Evolutionary conservation across 1,140 invertebrate species (phyloP).

Genomic region (Octopus sinensis): DNA sequence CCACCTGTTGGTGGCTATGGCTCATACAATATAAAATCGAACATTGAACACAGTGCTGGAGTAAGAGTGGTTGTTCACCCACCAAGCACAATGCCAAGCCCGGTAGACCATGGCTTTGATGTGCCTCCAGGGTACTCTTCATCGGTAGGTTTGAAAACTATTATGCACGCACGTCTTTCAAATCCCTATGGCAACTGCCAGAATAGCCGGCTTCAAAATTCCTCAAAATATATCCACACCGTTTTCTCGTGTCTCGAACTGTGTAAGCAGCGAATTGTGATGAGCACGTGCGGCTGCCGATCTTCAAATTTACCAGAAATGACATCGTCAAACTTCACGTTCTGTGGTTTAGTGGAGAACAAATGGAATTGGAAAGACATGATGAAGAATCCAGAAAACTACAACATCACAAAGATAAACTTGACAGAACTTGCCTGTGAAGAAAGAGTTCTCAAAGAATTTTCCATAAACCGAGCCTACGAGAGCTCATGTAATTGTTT

Average conservation of each 20-base stretch:
- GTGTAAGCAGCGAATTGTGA: conserved; percentile 47
- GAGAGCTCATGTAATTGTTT: conserved; percentile 44
- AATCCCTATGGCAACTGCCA: conserved; percentile 51
- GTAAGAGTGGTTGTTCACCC: conserved; percentile 56
- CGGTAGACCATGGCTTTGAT: conserved; percentile 52
- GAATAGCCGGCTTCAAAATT: conserved; percentile 27
- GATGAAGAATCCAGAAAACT: conserved; percentile 14
- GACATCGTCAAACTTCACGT: conserved; percentile 27
- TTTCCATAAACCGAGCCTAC: conserved; percentile 45
- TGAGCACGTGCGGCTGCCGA: conserved; percentile 41
- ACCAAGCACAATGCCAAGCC: conserved; percentile 56
- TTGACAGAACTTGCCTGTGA: conserved; percentile 39
- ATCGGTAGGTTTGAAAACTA: conserved; percentile 47
- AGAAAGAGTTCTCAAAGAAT: conserved; percentile 34
- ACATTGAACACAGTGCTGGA: conserved; percentile 51
- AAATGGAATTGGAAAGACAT: conserved; percentile 29
- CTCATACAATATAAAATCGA: conserved; percentile 46
- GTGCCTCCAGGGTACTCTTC: conserved; percentile 52
- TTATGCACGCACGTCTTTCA: conserved; percentile 39
- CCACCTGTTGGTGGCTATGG: conserved; percentile 44
- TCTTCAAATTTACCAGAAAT: conserved; percentile 40
- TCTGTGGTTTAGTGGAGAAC: conserved; percentile 44
- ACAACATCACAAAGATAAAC: conserved; percentile 19
- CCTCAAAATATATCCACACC: conserved; percentile 42
- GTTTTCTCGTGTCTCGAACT: conserved; percentile 47